Conservation (phyloP, 37 sponge, comb jelly and placozoan species). For the Halisarca cf. caerulea region DNA sequence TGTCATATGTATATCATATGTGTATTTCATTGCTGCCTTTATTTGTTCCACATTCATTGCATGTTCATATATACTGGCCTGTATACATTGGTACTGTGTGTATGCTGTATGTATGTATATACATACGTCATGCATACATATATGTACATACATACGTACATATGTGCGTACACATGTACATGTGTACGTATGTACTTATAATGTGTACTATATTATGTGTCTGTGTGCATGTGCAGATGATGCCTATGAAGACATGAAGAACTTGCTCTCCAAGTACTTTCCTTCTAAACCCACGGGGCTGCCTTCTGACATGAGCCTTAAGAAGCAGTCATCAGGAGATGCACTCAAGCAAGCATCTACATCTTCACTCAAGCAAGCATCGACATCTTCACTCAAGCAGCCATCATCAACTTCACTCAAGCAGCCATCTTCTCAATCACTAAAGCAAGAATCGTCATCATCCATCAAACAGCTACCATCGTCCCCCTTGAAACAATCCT, state of each 20-base stretch:
- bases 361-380: background rate
- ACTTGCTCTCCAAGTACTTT: background rate
- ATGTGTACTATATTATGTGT: too few species aligned
- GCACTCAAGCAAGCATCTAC: background rate
- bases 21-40: too few species aligned
- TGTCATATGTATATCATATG: too few species aligned
- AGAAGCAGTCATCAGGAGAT: background rate
- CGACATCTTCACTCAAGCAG: background rate
- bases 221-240: constrained; percentile 7
- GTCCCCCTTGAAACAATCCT: background rate
- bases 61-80: too few species aligned
- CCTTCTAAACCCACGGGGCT: background rate
- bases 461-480: background rate
- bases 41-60: too few species aligned
- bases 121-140: too few species aligned
- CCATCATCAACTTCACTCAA: background rate
- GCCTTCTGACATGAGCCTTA: background rate
- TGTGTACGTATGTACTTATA: too few species aligned
- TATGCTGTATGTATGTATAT: too few species aligned
- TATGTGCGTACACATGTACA: too few species aligned
- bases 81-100: too few species aligned
- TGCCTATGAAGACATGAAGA: background rate
- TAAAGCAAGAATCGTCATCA: background rate
- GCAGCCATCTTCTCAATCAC: background rate
- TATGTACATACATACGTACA: too few species aligned